A percentile compares a stretch with the other conserved stretches of the same genome.
Evolutionary conservation across 30 jellyfish, hydroid and myxozoan species (phyloP).

Genomic region (Sanderia malayensis): DNA sequence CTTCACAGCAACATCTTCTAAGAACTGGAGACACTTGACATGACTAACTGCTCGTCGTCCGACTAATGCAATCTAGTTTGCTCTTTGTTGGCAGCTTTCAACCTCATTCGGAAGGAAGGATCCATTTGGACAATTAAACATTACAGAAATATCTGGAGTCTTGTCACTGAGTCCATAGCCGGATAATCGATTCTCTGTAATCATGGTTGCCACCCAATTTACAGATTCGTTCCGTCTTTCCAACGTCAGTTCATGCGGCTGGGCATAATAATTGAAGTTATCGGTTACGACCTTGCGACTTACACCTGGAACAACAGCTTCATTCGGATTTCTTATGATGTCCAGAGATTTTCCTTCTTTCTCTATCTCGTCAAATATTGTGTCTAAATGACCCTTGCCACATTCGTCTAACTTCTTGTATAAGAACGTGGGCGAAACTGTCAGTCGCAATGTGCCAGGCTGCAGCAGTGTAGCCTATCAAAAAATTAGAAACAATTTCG

Average conservation of each 20-base stretch:
- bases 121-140: neutral
- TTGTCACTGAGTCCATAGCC: no score
- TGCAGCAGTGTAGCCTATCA: conserved; percentile 42
- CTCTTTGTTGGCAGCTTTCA: conserved; percentile 2
- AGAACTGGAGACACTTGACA: neutral
- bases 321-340: neutral
- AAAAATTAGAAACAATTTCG: neutral
- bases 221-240: neutral
- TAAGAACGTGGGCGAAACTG: conserved; percentile 25
- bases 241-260: conserved; percentile 1
- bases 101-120: conserved; percentile 5
- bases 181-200: conserved; percentile 1
- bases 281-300: conserved; percentile 3
- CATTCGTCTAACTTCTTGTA: conserved; percentile 4
- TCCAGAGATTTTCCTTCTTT: conserved; percentile 16
- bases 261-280: conserved; percentile 1
- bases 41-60: conserved; percentile 2
- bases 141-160: neutral
- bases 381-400: conserved; percentile 27
- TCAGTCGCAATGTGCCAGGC: conserved; percentile 15
- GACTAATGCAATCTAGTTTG: neutral
- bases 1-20: conserved; percentile 3
- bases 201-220: conserved; percentile 2
- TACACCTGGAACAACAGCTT: conserved; percentile 5
- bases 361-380: neutral